Evolutionary conservation across 2,797 vertebrate species (phyloP), one percentile per base, ranked within the genome.

Genomic region (Lutjanus argentimaculatus): DNA sequence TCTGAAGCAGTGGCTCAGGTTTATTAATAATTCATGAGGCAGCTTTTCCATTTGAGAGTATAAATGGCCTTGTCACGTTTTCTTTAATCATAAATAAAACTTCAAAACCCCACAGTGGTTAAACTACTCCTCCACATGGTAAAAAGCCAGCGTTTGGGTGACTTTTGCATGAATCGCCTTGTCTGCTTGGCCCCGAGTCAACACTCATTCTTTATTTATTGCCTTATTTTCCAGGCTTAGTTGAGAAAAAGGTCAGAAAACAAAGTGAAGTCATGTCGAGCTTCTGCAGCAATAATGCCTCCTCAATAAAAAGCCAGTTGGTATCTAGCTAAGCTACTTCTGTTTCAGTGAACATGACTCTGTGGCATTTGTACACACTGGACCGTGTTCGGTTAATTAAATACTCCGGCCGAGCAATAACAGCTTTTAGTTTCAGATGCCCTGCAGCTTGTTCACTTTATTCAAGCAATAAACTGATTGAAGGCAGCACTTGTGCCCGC

Each of bases 261-360:
- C 13, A 59, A 75, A 68, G 13, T 19, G n/a, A 68, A 70, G 68
- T 79, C 62, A 48, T 30, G 42, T 43, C 30, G 42, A 6, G 14
- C 9, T 17, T 72, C 30, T 65, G 42, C 22, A 40, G 64, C 13
- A 63, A 52, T 51, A 63, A 62, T 9, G 15, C 19, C 2, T 73
- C 77, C 74, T 76, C 16, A 16, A 12, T 53, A 10, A 79, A 71
- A 68, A 17, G 66, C 49, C 79, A 64, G 67, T 15, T 43, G 43
- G 45, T 21, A 56, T 77, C 19, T 1, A 9, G 46, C 42, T 67
- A 12, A 75, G 67, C 48, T 25, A 1, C 67, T 58, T 22, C 22
- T 22, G 36, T 62, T 63, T 63, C 40, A 64, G 67, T 70, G 46
- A 64, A 70, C n/a, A 8, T 10, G n/a, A 43, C 59, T 61, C 57